Evolutionary conservation across 2,113 vertebrate species (phyloP).

Genomic region (Varanus salvator): DNA sequence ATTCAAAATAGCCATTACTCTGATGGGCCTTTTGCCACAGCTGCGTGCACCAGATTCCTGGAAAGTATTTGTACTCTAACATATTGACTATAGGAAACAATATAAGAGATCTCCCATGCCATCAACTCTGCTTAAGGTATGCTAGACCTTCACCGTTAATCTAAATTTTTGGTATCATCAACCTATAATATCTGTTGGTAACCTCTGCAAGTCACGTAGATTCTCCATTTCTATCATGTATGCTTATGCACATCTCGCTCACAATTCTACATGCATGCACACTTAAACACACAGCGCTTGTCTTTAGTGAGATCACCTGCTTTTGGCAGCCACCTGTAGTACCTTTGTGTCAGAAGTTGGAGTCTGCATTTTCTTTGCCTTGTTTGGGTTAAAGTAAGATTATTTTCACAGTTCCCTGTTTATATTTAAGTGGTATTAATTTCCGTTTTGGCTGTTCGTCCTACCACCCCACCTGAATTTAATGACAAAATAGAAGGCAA

Average conservation of each 20-base stretch:
- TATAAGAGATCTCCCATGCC: constrained; percentile 37
- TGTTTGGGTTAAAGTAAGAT: constrained; percentile 11
- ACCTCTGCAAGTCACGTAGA: accelerated
- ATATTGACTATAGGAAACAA: constrained; percentile 38
- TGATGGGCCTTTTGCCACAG: constrained; percentile 29
- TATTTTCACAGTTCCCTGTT: neutral
- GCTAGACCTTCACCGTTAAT: constrained; percentile 32
- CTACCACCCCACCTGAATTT: neutral
- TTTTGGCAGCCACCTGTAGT: constrained; percentile 23
- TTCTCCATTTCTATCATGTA: neutral
- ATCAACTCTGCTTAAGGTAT: constrained; percentile 29
- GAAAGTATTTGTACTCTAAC: constrained; percentile 31
- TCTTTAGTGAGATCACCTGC: neutral
- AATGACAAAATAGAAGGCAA: neutral
- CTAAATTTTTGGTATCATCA: neutral
- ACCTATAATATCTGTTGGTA: accelerated
- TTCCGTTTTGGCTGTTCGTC: neutral
- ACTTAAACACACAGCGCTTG: accelerated
- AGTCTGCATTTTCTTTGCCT: constrained; percentile 24
- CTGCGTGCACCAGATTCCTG: constrained; percentile 15
- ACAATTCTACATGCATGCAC: neutral
- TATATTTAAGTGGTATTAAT: constrained; percentile 15
- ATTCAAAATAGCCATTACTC: constrained; percentile 21
- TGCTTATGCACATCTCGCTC: too few species aligned
- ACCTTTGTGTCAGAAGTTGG: neutral